Conservation (phyloP, 1,140 invertebrate species). For the Asbolus verrucosus region DNA sequence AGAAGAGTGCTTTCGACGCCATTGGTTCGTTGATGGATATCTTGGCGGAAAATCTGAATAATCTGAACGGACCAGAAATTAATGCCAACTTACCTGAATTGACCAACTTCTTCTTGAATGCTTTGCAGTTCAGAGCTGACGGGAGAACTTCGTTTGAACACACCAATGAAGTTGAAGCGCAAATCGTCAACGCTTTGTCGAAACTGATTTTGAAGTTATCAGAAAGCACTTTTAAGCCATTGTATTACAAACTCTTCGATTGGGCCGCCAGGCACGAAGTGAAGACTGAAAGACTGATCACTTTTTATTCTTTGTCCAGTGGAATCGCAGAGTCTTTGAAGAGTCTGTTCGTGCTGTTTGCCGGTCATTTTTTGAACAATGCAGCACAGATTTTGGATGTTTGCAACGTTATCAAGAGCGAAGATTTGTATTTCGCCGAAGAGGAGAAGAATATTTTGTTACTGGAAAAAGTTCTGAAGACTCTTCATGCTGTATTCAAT, state of each 20-base stretch:
- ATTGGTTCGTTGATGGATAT: constrained; percentile 80
- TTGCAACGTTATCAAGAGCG: constrained; percentile 69
- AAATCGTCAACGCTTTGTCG: constrained; percentile 80
- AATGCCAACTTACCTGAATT: constrained; percentile 74
- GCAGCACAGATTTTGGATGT: constrained; percentile 76
- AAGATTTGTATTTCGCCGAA: constrained; percentile 67
- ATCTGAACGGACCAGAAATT: constrained; percentile 72
- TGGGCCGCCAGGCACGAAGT: constrained; percentile 78
- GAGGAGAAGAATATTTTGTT: constrained; percentile 71
- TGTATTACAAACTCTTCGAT: constrained; percentile 88
- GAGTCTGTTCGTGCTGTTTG: constrained; percentile 90
- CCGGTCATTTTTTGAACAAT: constrained; percentile 85
- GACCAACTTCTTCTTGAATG: constrained; percentile 79
- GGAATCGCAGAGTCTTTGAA: constrained; percentile 85
- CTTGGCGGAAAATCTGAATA: constrained; percentile 76
- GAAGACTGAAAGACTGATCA: constrained; percentile 70
- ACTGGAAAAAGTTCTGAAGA: constrained; percentile 77
- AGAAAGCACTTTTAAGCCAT: constrained; percentile 86
- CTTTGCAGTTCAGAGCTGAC: constrained; percentile 77
- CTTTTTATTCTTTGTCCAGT: constrained; percentile 75
- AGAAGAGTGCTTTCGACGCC: constrained; percentile 71
- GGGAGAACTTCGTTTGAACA: constrained; percentile 63
- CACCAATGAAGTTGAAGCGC: constrained; percentile 73
- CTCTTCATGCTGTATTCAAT: constrained; percentile 78
- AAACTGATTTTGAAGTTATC: constrained; percentile 87